Evolutionary conservation across 2,888 invertebrate genomes (phyloP).

Genomic region (Horisme vitalbata): DNA sequence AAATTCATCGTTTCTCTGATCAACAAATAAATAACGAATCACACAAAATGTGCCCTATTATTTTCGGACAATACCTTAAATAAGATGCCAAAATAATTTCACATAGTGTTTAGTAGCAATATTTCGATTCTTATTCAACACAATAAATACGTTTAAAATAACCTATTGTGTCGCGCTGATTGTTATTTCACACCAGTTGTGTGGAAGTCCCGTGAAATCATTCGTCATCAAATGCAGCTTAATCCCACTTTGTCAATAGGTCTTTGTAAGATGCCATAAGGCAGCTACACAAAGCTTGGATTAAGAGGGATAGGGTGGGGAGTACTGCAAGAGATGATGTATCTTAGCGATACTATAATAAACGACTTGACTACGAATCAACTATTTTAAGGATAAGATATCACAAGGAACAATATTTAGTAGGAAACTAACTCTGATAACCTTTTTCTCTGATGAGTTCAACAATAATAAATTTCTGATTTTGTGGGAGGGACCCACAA

Average conservation of each 20-base stretch:
- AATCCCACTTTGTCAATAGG: slow-evolving; percentile 61
- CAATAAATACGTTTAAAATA: slow-evolving; percentile 47
- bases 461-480: no score
- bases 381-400: no score
- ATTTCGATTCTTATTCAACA: slow-evolving; percentile 36
- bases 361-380: no score
- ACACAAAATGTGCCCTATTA: neutral
- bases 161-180: slow-evolving; percentile 40
- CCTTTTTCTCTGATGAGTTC: no score
- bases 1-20: no score
- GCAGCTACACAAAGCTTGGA: slow-evolving; percentile 60
- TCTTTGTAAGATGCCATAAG: slow-evolving; percentile 76
- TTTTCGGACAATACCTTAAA: slow-evolving; percentile 2
- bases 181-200: slow-evolving; percentile 67
- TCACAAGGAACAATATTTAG: no score
- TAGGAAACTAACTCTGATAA: no score
- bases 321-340: slow-evolving; percentile 6
- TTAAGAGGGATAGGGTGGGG: slow-evolving; percentile 50
- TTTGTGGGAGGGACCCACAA: no score
- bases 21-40: no score
- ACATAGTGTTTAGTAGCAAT: slow-evolving; percentile 24
- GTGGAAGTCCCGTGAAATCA: slow-evolving; percentile 60
- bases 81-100: neutral
- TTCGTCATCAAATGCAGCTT: slow-evolving; percentile 63
- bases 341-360: neutral